Percentiles rank a stretch among this genome's conserved stretches.
Conservation (phyloP, 2,113 vertebrate genomes). For the Potamarius usumacintae region DNA sequence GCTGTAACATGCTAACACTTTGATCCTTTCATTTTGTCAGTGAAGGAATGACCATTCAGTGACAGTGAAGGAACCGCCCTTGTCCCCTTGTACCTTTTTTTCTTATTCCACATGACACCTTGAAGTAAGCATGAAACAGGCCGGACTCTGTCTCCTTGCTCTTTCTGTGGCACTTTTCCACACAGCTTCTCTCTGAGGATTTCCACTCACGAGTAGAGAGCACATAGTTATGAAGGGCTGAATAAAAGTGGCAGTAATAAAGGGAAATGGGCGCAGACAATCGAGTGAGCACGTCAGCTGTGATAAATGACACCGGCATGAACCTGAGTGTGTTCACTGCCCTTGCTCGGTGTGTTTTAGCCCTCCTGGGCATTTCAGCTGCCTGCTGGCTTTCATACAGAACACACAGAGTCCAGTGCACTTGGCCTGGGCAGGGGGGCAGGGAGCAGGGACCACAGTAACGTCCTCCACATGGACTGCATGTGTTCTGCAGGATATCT, state of each 20-base stretch:
- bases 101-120: neutral
- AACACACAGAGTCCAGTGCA: neutral
- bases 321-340: slow-evolving; percentile 25
- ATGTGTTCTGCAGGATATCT: neutral
- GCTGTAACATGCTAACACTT: neutral
- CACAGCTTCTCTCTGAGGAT: slow-evolving; percentile 24
- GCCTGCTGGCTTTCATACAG: neutral
- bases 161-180: slow-evolving; percentile 20
- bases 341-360: slow-evolving; percentile 28
- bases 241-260: slow-evolving; percentile 43
- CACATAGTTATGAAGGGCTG: slow-evolving; percentile 16
- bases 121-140: slow-evolving; percentile 25
- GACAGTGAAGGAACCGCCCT: slow-evolving; percentile 12
- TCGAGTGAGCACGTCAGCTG: slow-evolving; percentile 36
- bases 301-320: slow-evolving; percentile 39
- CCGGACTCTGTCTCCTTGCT: slow-evolving; percentile 41
- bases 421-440: neutral
- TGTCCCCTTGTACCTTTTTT: neutral
- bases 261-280: slow-evolving; percentile 4
- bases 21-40: neutral
- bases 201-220: neutral
- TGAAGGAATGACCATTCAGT: neutral
- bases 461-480: neutral
- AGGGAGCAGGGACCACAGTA: neutral
- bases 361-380: slow-evolving; percentile 8